Percentiles rank a stretch among this genome's conserved stretches.
Evolutionary conservation across 2,888 invertebrate species (phyloP).

Genomic region (Drosophila meridiana): DNA sequence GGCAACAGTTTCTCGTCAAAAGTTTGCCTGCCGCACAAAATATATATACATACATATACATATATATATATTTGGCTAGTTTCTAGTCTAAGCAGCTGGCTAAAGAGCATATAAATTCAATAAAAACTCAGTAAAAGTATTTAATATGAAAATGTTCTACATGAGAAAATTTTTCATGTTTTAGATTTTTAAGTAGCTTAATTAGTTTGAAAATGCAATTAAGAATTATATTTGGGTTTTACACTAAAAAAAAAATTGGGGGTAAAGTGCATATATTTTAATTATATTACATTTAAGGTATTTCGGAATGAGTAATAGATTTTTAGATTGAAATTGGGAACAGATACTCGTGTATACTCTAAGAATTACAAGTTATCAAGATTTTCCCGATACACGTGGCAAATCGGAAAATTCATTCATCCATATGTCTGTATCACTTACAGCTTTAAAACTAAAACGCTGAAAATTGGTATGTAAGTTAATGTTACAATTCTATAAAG

Average conservation of each 20-base stretch:
- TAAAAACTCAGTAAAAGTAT: slow-evolving; percentile 53
- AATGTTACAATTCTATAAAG: too few relatives aligned
- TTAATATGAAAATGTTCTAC: slow-evolving; percentile 53
- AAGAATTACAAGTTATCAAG: too few relatives aligned
- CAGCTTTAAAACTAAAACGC: too few relatives aligned
- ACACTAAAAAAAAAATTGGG: background rate
- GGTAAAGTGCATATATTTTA: background rate
- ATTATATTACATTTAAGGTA: background rate
- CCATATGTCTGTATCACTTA: too few relatives aligned
- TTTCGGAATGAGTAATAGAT: too few relatives aligned
- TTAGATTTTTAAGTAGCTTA: slow-evolving; percentile 17
- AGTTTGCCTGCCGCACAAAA: slow-evolving; percentile 41
- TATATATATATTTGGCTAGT: background rate
- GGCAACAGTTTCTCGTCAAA: slow-evolving; percentile 62
- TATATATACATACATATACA: slow-evolving; percentile 6
- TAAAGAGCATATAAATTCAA: slow-evolving; percentile 60
- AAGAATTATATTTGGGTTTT: background rate
- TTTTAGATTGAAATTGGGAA: too few relatives aligned
- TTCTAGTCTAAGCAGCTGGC: background rate
- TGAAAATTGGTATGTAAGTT: too few relatives aligned
- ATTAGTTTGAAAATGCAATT: slow-evolving; percentile 22
- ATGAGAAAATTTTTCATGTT: slow-evolving; percentile 7
- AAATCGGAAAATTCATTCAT: too few relatives aligned
- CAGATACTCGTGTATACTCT: too few relatives aligned
- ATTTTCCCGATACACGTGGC: too few relatives aligned